These are phyloP conservation scores for Apotomis capreana DNA, from an alignment of 2,888 invertebrate genomes.

Conservation along the genomic window DNA sequence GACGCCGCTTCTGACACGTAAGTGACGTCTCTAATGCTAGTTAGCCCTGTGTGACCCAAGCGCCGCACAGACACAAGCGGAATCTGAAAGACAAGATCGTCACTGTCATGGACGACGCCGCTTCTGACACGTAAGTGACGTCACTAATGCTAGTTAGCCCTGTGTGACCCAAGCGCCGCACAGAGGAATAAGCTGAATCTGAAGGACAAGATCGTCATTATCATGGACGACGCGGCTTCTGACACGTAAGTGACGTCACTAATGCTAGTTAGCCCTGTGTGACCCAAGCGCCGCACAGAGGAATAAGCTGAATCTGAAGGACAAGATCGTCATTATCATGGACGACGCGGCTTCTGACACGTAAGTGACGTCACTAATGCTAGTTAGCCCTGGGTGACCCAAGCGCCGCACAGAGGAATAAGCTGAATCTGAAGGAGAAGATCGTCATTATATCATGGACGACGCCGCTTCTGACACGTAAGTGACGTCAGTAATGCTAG, in stretches of 20 bases:
- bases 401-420: slow-evolving; percentile 85
- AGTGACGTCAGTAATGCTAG: slow-evolving; percentile 88
- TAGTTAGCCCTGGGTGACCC: slow-evolving; percentile 87
- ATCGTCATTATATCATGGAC: slow-evolving; percentile 86
- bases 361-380: slow-evolving; percentile 85
- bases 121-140: slow-evolving; percentile 84
- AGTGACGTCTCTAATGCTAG: slow-evolving; percentile 88
- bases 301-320: slow-evolving; percentile 89
- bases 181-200: slow-evolving; percentile 87
- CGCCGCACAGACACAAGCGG: slow-evolving; percentile 85
- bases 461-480: slow-evolving; percentile 75
- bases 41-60: slow-evolving; percentile 86
- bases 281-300: slow-evolving; percentile 84
- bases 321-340: slow-evolving; percentile 86
- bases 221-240: slow-evolving; percentile 83
- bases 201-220: slow-evolving; percentile 87
- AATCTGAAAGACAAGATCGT: slow-evolving; percentile 88
- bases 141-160: slow-evolving; percentile 86
- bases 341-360: slow-evolving; percentile 81
- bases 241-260: slow-evolving; percentile 84
- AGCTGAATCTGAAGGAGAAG: slow-evolving; percentile 87
- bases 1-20: slow-evolving; percentile 82
- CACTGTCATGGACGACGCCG: slow-evolving; percentile 84
- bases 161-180: slow-evolving; percentile 85
- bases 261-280: slow-evolving; percentile 86